phyloP scores from a whole-genome alignment of 2,797 vertebrate species.

The Lagocephalus sceleratus region DNA sequence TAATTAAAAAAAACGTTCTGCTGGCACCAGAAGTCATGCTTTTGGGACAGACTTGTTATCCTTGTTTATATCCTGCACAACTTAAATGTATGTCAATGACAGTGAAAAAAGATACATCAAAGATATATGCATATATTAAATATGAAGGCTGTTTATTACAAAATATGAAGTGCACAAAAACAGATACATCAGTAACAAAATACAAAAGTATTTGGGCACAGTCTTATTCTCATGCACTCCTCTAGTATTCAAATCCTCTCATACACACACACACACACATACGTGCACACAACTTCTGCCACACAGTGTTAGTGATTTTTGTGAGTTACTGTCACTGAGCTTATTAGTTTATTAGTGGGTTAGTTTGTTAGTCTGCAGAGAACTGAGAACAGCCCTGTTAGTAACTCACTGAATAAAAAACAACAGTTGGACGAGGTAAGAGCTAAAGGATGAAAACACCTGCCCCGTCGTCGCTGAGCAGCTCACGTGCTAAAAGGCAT shows the following conservation, averaged over 20 bases:
- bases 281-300: slow-evolving; percentile 16
- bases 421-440: neutral
- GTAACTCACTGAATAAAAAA: slow-evolving; percentile 18
- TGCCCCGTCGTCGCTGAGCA: neutral
- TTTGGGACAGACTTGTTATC: neutral
- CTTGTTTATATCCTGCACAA: neutral
- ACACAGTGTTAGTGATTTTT: slow-evolving; percentile 36
- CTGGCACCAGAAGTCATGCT: neutral
- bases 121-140: slow-evolving; percentile 9
- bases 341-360: slow-evolving; percentile 70
- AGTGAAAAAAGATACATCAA: slow-evolving; percentile 6
- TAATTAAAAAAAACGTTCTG: neutral
- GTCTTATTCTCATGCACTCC: neutral
- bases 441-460: neutral
- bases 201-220: slow-evolving; percentile 11
- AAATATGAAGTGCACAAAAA: neutral
- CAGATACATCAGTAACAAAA: neutral
- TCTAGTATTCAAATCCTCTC: neutral
- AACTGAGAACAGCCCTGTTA: slow-evolving; percentile 46
- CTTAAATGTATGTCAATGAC: neutral
- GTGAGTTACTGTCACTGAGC: slow-evolving; percentile 59
- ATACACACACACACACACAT: slow-evolving; percentile 6
- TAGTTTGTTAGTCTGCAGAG: slow-evolving; percentile 68
- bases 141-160: slow-evolving; percentile 33
- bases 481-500: slow-evolving; percentile 22